phyloP scores from a whole-genome alignment of 1,140 invertebrate genomes.

The Riptortus pedestris region DNA sequence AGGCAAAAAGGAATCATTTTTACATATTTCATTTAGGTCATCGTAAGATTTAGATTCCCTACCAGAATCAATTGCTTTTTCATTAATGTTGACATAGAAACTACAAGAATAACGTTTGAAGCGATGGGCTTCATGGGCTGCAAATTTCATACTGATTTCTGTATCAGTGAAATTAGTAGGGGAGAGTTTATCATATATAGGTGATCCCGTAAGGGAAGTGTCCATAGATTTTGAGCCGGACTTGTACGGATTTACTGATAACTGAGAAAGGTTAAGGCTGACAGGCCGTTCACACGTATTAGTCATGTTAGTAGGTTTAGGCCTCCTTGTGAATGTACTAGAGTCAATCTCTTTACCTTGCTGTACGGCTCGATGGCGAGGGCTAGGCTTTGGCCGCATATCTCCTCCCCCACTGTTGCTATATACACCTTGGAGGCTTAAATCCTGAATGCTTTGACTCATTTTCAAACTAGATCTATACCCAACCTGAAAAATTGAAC shows the following conservation, averaged over 20 bases:
- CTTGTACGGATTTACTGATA: conserved; percentile 23
- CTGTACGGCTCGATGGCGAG: conserved; percentile 35
- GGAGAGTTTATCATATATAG: conserved; percentile 37
- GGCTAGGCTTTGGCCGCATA: conserved; percentile 38
- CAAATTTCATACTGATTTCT: conserved; percentile 25
- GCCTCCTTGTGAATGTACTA: conserved; percentile 38
- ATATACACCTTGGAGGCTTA: conserved; percentile 46
- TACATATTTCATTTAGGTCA: conserved; percentile 26
- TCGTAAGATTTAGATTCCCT: conserved; percentile 29
- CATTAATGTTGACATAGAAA: conserved; percentile 36
- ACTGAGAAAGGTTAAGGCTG: conserved; percentile 23
- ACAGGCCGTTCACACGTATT: conserved; percentile 18
- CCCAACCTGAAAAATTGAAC: conserved; percentile 48
- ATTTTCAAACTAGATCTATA: conserved; percentile 62
- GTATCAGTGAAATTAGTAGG: conserved; percentile 26
- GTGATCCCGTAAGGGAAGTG: conserved; percentile 40
- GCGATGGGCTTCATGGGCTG: conserved; percentile 20
- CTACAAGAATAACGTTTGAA: conserved; percentile 31
- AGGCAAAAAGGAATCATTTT: conserved; percentile 21
- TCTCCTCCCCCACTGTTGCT: conserved; percentile 31
- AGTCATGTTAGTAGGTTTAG: conserved; percentile 33
- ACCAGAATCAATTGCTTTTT: conserved; percentile 25
- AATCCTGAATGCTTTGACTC: conserved; percentile 70
- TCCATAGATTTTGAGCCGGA: conserved; percentile 27
- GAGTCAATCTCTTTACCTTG: conserved; percentile 38